Percentiles rank a stretch among this genome's conserved stretches.
Conservation (phyloP, 2,113 vertebrate genomes). For the Triplophysa dalaica region DNA sequence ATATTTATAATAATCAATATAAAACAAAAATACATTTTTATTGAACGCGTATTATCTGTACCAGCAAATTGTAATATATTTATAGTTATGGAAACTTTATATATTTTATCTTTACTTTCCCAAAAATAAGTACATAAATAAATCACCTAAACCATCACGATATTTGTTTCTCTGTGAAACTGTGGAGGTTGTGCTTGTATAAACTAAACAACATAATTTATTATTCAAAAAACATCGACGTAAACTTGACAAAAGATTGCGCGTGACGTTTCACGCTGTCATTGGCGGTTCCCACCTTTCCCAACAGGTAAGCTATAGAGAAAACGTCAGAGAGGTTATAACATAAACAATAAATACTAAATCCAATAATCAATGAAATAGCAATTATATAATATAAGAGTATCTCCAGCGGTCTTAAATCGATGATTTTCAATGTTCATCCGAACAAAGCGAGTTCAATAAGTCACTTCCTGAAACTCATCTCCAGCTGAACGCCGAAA, state of each 20-base stretch:
- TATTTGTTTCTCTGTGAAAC: not conserved
- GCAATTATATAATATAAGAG: not conserved
- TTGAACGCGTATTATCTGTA: too few species aligned
- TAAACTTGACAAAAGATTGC: not conserved
- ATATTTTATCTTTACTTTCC: too few species aligned
- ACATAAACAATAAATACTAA: not conserved
- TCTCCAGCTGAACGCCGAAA: not conserved
- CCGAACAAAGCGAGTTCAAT: not conserved
- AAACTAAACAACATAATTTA: not conserved
- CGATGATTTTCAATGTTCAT: not conserved
- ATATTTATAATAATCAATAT: too few species aligned
- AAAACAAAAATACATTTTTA: too few species aligned
- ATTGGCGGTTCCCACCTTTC: conserved; percentile 44
- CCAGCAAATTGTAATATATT: too few species aligned
- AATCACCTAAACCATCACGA: not conserved
- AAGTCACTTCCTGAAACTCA: conserved; percentile 25
- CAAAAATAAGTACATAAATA: not conserved
- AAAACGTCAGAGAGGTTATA: not conserved
- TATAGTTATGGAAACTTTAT: too few species aligned
- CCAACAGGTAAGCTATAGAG: conserved; percentile 39
- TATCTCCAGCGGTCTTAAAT: not conserved
- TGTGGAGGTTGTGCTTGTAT: not conserved
- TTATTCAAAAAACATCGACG: not conserved
- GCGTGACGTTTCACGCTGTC: conserved; percentile 36
- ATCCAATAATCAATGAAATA: not conserved